Evolutionary conservation across 92 coral and sea anemone genomes (phyloP).

Genomic region (Heliopora coerulea): DNA sequence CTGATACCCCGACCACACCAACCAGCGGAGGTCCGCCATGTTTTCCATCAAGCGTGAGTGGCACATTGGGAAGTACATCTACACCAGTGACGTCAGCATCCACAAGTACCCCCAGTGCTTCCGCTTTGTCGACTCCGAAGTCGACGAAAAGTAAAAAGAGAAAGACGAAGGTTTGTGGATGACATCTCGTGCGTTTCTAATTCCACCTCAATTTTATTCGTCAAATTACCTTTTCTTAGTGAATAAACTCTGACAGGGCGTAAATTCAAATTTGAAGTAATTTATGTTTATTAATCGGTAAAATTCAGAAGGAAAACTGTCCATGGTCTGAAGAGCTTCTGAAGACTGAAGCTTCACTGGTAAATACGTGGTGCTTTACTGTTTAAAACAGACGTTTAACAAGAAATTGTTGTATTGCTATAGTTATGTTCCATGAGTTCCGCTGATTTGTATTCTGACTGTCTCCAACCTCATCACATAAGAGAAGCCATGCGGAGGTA

Average conservation of each 20-base stretch:
- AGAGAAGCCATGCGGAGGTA: constrained; percentile 91
- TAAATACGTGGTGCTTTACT: not conserved
- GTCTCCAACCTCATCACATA: constrained; percentile 94
- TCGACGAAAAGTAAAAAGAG: constrained; percentile 85
- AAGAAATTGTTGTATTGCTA: no score
- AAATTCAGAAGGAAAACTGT: no score
- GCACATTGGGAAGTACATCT: constrained; percentile 65
- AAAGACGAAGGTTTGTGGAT: constrained; percentile 90
- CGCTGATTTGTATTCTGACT: constrained; percentile 54
- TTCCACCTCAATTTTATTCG: no score
- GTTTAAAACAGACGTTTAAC: no score
- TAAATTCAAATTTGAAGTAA: no score
- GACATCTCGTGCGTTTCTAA: no score
- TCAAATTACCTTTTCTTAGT: no score
- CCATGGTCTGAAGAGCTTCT: no score
- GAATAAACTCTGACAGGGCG: no score
- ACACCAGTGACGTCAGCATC: constrained; percentile 51
- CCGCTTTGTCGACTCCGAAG: constrained; percentile 54
- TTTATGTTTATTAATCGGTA: no score
- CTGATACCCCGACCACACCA: constrained; percentile 94
- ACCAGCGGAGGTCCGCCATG: constrained; percentile 47
- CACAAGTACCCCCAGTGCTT: constrained; percentile 45
- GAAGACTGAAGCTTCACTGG: no score
- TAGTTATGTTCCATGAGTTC: constrained; percentile 31
- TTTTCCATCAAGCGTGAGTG: constrained; percentile 72